Evolutionary conservation across 1,140 invertebrate genomes (phyloP).

Genomic region (Caenorhabditis latens): DNA sequence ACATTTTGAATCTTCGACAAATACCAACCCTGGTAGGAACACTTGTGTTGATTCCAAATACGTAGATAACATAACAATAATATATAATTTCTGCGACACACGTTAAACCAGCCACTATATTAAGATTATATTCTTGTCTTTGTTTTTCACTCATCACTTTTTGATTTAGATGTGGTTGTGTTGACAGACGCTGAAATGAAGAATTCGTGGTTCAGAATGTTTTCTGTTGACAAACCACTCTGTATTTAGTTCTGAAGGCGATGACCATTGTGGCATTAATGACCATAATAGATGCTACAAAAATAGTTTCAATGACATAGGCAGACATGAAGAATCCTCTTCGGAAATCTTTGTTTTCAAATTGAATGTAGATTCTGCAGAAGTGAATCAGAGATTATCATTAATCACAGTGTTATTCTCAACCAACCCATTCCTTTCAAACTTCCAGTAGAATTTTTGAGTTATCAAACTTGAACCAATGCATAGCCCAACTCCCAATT

Average conservation of each 20-base stretch:
- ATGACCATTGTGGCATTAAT: slow-evolving; percentile 59
- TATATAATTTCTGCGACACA: slow-evolving; percentile 58
- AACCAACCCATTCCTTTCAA: slow-evolving; percentile 36
- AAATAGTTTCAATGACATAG: slow-evolving; percentile 56
- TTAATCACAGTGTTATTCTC: not conserved
- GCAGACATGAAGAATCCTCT: slow-evolving; percentile 57
- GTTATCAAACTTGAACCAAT: slow-evolving; percentile 50
- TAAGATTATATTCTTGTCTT: slow-evolving; percentile 56
- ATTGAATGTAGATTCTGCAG: slow-evolving; percentile 60
- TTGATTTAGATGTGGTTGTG: slow-evolving; percentile 43
- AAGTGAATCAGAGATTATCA: not conserved
- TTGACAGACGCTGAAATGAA: slow-evolving; percentile 38
- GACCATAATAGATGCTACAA: slow-evolving; percentile 51
- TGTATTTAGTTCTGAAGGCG: slow-evolving; percentile 56
- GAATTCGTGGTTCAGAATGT: not conserved
- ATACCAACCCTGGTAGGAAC: slow-evolving; percentile 14
- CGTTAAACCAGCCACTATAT: slow-evolving; percentile 51
- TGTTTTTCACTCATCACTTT: slow-evolving; percentile 62
- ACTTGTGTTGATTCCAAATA: slow-evolving; percentile 57
- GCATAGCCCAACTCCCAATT: slow-evolving; percentile 38
- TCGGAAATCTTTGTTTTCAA: slow-evolving; percentile 48
- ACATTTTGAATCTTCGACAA: not conserved
- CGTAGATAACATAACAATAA: slow-evolving; percentile 59
- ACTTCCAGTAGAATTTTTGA: slow-evolving; percentile 60
- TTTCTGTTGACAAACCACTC: slow-evolving; percentile 5